These are phyloP conservation scores for Rhaphigaster nebulosa DNA, from an alignment of 2,888 invertebrate genomes.

Conservation along the genomic window DNA sequence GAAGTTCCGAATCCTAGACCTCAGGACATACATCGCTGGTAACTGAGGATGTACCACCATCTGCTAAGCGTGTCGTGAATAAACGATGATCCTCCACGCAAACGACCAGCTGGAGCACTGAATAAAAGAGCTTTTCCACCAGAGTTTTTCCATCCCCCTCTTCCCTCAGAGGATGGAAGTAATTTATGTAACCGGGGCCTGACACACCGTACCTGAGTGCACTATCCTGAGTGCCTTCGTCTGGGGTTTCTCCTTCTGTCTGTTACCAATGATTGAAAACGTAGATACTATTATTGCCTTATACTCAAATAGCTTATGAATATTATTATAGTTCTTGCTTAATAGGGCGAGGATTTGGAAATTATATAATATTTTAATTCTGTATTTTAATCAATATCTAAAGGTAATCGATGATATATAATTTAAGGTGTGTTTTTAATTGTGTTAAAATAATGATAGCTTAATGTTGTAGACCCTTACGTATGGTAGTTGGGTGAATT, in stretches of 20 bases:
- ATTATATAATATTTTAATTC: no score
- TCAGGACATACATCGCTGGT: neutral
- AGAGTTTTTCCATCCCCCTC: neutral
- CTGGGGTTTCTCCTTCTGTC: neutral
- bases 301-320: no score
- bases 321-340: no score
- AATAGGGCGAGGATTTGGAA: no score
- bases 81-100: slow-evolving; percentile 1
- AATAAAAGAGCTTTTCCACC: neutral
- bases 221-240: neutral
- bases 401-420: no score
- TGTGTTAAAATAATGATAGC: no score
- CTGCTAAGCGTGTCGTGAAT: slow-evolving; percentile 3
- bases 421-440: no score
- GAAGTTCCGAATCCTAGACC: neutral
- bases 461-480: no score
- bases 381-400: no score
- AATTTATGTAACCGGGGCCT: slow-evolving; percentile 18
- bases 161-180: neutral
- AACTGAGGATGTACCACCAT: neutral
- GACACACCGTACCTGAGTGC: neutral
- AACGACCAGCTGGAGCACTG: neutral
- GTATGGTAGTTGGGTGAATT: no score
- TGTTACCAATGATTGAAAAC: neutral
- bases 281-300: neutral